Conservation (phyloP, 2,113 vertebrate genomes). For the Loxodonta africana region DNA sequence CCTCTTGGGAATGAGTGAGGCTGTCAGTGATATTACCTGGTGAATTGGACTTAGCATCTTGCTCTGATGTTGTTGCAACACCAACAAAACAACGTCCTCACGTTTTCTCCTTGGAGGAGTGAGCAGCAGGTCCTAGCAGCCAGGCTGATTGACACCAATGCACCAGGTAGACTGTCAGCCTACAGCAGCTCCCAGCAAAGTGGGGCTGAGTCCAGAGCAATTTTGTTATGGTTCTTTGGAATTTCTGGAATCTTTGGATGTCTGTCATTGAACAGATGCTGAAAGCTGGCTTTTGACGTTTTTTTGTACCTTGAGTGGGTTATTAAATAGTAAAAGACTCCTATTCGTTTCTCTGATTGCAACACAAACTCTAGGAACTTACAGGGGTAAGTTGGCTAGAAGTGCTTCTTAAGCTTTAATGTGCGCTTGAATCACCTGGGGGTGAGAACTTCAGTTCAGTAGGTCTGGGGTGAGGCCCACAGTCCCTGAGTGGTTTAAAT, state of each 20-base stretch:
- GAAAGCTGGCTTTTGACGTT: not conserved
- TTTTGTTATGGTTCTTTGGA: not conserved
- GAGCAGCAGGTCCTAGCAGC: not conserved
- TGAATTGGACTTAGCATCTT: not conserved
- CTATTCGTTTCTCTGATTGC: not conserved
- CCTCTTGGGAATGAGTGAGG: not conserved
- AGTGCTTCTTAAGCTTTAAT: not conserved
- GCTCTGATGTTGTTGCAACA: not conserved
- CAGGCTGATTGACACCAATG: not conserved
- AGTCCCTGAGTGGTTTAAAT: too few species aligned
- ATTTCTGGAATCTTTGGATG: slow-evolving; percentile 20
- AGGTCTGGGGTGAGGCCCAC: not conserved
- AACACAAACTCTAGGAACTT: not conserved
- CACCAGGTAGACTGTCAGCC: not conserved
- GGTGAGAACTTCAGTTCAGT: not conserved
- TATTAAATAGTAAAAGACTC: slow-evolving; percentile 31
- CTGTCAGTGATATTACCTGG: not conserved
- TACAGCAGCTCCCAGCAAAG: not conserved
- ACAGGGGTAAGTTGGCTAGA: not conserved
- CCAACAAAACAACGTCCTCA: not conserved
- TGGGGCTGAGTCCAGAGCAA: not conserved
- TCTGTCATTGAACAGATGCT: not conserved
- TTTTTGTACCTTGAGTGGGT: not conserved
- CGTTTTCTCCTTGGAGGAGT: not conserved
- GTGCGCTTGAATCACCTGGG: not conserved